A percentile compares a stretch with the other conserved stretches of the same genome.
These are phyloP conservation scores for Siniperca obscura DNA, from an alignment of 2,797 vertebrate species.

Conservation along the genomic window DNA sequence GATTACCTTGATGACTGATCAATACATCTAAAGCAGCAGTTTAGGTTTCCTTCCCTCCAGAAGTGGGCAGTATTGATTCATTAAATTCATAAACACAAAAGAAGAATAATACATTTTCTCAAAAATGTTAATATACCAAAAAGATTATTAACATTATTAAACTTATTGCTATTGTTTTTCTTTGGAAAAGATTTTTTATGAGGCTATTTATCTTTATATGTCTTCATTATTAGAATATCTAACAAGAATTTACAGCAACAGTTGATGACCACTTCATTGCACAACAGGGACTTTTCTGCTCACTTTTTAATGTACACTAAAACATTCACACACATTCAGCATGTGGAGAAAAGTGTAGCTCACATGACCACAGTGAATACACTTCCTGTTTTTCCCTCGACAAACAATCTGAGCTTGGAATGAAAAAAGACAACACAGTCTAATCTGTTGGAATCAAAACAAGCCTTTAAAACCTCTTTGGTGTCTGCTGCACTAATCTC, in stretches of 20 bases:
- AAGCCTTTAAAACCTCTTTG: slow-evolving; percentile 70
- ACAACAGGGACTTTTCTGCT: neutral
- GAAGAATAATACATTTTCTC: neutral
- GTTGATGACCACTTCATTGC: neutral
- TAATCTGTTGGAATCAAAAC: slow-evolving; percentile 73
- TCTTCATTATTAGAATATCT: neutral
- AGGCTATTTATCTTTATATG: neutral
- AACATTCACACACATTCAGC: neutral
- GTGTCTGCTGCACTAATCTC: slow-evolving; percentile 74
- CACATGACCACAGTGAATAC: neutral
- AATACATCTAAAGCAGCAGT: neutral
- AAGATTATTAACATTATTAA: too few species aligned
- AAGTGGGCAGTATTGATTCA: slow-evolving; percentile 5
- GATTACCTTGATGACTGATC: neutral
- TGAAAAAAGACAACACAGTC: slow-evolving; percentile 55
- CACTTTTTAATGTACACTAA: neutral
- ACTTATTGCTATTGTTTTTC: too few species aligned
- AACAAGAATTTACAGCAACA: neutral
- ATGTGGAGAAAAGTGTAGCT: neutral
- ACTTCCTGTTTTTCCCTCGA: slow-evolving; percentile 11
- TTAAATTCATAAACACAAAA: neutral
- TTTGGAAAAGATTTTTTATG: too few species aligned
- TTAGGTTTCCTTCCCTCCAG: neutral
- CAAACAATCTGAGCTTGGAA: slow-evolving; percentile 48
- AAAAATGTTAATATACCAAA: neutral